phyloP scores from a whole-genome alignment of 2,888 invertebrate species.

The Agonopterix alstromeriana region DNA sequence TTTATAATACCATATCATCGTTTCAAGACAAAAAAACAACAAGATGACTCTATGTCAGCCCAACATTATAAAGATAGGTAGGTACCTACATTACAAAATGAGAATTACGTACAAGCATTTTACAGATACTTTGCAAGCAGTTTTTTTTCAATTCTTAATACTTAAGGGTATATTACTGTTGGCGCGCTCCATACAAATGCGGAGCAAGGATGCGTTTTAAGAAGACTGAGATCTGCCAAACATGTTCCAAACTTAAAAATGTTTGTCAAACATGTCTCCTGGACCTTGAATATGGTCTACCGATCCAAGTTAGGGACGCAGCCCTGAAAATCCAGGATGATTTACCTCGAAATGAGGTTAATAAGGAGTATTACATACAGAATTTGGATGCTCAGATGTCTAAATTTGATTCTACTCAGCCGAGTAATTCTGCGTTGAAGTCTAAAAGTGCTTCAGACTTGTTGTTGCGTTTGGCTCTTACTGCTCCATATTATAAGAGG shows the following conservation, averaged over 20 bases:
- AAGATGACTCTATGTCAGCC: too few species aligned
- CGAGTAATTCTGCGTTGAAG: slow-evolving; percentile 80
- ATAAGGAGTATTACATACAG: slow-evolving; percentile 95
- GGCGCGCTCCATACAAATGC: too few species aligned
- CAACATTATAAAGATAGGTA: too few species aligned
- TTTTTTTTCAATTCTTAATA: too few species aligned
- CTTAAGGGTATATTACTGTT: too few species aligned
- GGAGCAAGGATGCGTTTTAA: slow-evolving; percentile 97
- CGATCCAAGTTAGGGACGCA: slow-evolving; percentile 92
- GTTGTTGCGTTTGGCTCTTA: slow-evolving; percentile 90
- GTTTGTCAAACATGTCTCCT: slow-evolving; percentile 97
- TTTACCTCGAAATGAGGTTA: slow-evolving; percentile 94
- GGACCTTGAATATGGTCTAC: slow-evolving; percentile 93
- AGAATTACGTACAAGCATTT: too few species aligned
- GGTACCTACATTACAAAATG: too few species aligned
- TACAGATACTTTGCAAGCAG: too few species aligned
- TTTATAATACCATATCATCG: too few species aligned
- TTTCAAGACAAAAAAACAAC: too few species aligned
- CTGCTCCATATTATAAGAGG: slow-evolving; percentile 96
- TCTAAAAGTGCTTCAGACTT: slow-evolving; percentile 89
- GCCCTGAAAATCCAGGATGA: slow-evolving; percentile 94
- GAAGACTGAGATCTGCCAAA: slow-evolving; percentile 97
- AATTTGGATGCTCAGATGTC: slow-evolving; percentile 88
- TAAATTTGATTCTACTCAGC: slow-evolving; percentile 65
- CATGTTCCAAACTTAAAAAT: slow-evolving; percentile 95